Conservation (phyloP, 2,888 invertebrate genomes). For the Spodoptera picta region DNA sequence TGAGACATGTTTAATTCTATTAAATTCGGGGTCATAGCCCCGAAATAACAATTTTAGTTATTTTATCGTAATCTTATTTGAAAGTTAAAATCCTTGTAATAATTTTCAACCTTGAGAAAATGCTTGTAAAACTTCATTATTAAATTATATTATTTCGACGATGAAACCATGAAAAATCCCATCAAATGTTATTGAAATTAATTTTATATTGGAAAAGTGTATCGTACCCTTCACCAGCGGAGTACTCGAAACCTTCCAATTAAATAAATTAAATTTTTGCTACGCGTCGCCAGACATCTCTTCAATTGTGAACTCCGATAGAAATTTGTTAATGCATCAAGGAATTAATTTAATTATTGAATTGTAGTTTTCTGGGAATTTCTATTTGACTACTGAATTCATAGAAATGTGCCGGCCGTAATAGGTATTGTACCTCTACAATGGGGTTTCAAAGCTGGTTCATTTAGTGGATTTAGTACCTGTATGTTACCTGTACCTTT, state of each 20-base stretch:
- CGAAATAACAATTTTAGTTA: too few species aligned
- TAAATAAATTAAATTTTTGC: conserved; percentile 70
- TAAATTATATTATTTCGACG: background rate
- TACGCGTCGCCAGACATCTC: conserved; percentile 53
- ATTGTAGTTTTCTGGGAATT: conserved; percentile 15
- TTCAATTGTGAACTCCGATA: conserved; percentile 56
- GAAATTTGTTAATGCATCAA: conserved; percentile 23
- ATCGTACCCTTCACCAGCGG: conserved; percentile 44
- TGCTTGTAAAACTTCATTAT: background rate
- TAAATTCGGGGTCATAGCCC: too few species aligned
- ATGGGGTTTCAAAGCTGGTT: too few species aligned
- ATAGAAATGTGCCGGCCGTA: too few species aligned
- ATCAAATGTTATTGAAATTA: background rate
- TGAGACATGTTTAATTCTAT: too few species aligned
- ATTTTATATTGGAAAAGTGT: conserved; percentile 27
- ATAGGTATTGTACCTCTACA: too few species aligned
- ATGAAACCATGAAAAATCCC: background rate
- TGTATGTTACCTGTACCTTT: too few species aligned
- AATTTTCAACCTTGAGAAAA: background rate
- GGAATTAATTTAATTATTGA: conserved; percentile 31
- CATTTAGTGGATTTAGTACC: too few species aligned
- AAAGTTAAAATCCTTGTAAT: background rate
- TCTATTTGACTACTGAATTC: background rate
- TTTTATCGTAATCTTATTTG: too few species aligned
- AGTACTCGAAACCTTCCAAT: conserved; percentile 58